phyloP scores from a whole-genome alignment of 2,888 invertebrate species.

The Noctua comes region DNA sequence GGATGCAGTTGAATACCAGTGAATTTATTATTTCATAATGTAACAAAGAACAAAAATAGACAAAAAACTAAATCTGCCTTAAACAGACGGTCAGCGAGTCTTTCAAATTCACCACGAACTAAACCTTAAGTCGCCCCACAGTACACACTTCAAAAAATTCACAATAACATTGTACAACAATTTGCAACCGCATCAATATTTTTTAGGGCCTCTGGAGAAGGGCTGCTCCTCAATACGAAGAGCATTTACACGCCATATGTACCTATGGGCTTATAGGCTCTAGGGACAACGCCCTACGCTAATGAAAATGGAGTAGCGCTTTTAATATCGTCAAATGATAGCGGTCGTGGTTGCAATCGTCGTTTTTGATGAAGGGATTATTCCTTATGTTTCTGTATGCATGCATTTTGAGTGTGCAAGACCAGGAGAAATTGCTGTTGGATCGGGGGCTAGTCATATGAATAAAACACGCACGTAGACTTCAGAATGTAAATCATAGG shows the following conservation, averaged over 20 bases:
- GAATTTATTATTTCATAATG: neutral
- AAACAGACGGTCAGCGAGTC: neutral
- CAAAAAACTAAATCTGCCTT: neutral
- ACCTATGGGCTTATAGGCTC: slow-evolving; percentile 83
- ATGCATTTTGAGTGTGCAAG: neutral
- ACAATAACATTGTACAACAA: slow-evolving; percentile 67
- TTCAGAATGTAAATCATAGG: neutral
- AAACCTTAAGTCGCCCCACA: neutral
- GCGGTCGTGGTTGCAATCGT: slow-evolving; percentile 52
- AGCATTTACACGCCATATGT: slow-evolving; percentile 90
- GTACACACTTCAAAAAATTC: slow-evolving; percentile 33
- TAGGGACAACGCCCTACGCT: slow-evolving; percentile 79
- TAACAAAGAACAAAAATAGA: neutral
- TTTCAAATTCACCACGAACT: neutral
- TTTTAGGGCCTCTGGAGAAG: slow-evolving; percentile 69
- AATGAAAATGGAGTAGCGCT: slow-evolving; percentile 78
- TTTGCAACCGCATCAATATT: slow-evolving; percentile 73
- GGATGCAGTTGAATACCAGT: too few relatives aligned
- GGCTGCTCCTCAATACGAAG: slow-evolving; percentile 83
- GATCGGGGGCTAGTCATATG: neutral
- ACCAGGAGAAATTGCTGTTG: neutral
- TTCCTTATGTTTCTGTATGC: slow-evolving; percentile 30
- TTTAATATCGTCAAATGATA: slow-evolving; percentile 67
- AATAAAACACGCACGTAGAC: neutral
- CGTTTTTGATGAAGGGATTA: slow-evolving; percentile 30